phyloP scores from a whole-genome alignment of 2,888 invertebrate species.

The Mesorhabditis belari region DNA sequence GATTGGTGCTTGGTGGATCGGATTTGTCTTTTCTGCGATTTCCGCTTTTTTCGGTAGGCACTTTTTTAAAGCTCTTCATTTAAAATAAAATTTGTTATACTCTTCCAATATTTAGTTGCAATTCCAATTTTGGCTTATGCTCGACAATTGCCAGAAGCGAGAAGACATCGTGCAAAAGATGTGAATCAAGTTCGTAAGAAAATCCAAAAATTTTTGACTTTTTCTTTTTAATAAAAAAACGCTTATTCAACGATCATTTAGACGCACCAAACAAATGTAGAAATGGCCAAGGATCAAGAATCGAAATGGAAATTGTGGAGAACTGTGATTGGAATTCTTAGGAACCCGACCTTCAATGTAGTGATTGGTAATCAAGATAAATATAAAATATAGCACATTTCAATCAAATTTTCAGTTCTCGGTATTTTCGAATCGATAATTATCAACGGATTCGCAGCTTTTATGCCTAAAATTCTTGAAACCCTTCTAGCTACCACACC shows the following conservation, averaged over 20 bases:
- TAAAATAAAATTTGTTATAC: background rate
- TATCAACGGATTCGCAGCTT: constrained; percentile 51
- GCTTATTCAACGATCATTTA: background rate
- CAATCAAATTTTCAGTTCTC: constrained; percentile 9
- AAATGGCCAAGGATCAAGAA: background rate
- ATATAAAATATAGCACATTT: background rate
- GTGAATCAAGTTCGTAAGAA: constrained; percentile 35
- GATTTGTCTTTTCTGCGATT: constrained; percentile 55
- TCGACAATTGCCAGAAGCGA: constrained; percentile 51
- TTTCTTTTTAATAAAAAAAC: constrained; percentile 2
- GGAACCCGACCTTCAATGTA: constrained; percentile 49
- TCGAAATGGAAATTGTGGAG: background rate
- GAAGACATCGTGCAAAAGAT: constrained; percentile 46
- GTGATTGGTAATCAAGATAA: constrained; percentile 19
- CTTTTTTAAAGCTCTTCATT: background rate
- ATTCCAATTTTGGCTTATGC: constrained; percentile 54
- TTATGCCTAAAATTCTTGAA: constrained; percentile 53
- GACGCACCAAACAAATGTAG: background rate
- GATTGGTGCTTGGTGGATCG: constrained; percentile 60
- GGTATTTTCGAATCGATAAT: constrained; percentile 51
- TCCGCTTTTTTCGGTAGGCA: constrained; percentile 50
- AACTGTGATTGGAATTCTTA: constrained; percentile 37
- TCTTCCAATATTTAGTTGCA: too few relatives aligned
- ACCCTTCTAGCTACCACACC: constrained; percentile 48
- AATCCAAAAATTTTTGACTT: background rate